Conservation (phyloP, 1,140 invertebrate genomes). For the Bombus haemorrhoidalis region DNA sequence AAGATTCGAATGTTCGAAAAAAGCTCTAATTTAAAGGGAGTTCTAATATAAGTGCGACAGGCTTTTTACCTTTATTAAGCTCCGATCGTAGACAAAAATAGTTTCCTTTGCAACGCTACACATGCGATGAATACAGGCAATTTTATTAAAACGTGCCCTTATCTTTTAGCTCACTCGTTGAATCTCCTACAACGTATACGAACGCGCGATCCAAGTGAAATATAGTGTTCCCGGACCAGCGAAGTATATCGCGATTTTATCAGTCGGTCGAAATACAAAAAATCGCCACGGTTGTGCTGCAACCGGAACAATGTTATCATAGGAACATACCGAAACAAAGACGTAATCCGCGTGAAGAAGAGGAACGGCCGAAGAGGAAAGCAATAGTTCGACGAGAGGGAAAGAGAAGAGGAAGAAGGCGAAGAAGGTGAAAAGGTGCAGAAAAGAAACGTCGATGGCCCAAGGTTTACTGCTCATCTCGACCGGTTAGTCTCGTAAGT, state of each 20-base stretch:
- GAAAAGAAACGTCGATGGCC: constrained; percentile 70
- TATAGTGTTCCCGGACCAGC: constrained; percentile 16
- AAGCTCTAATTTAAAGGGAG: not conserved
- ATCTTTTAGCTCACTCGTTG: constrained; percentile 10
- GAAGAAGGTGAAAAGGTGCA: constrained; percentile 37
- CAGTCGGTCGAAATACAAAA: constrained; percentile 43
- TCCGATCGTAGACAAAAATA: not conserved
- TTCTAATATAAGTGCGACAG: not conserved
- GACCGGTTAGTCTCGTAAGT: constrained; percentile 72
- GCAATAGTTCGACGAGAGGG: no score
- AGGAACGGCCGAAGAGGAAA: constrained; percentile 5
- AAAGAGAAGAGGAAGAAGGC: not conserved
- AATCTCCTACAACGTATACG: not conserved
- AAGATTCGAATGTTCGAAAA: not conserved
- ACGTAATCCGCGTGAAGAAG: constrained; percentile 3
- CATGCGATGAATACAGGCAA: not conserved
- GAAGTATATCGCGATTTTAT: constrained; percentile 57
- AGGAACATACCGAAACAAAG: constrained; percentile 64
- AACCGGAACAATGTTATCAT: constrained; percentile 43
- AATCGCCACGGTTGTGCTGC: not conserved
- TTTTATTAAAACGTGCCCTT: constrained; percentile 42
- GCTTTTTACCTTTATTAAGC: not conserved
- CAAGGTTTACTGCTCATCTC: constrained; percentile 70
- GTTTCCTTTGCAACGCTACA: not conserved
- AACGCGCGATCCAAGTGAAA: constrained; percentile 29